Conservation (phyloP, 64 coral and sea anemone species). For the Porites lutea region DNA sequence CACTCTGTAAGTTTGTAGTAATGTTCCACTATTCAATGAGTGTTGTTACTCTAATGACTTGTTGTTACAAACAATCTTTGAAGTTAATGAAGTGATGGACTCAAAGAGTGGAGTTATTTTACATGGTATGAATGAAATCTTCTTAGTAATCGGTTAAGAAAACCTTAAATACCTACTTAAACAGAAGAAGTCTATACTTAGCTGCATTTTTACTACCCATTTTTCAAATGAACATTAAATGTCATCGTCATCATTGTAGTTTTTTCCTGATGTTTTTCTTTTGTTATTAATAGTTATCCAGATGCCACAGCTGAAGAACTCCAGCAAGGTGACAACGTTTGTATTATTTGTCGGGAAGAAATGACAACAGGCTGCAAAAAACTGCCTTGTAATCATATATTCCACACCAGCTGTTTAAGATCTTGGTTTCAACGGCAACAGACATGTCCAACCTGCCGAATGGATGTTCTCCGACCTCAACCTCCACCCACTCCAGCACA, state of each 20-base stretch:
- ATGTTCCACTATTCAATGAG: neutral
- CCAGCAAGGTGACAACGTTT: slow-evolving; percentile 96
- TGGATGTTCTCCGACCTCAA: slow-evolving; percentile 87
- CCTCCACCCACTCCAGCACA: slow-evolving; percentile 62
- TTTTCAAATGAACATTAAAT: too few species aligned
- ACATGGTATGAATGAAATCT: too few species aligned
- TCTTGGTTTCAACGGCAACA: slow-evolving; percentile 99
- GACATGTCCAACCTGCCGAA: slow-evolving; percentile 96
- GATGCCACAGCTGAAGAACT: slow-evolving; percentile 96
- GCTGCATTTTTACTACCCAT: too few species aligned
- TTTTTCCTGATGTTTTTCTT: neutral
- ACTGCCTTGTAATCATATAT: slow-evolving; percentile 97
- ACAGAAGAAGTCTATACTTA: too few species aligned
- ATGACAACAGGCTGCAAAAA: slow-evolving; percentile 98
- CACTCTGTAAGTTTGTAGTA: slow-evolving; percentile 85
- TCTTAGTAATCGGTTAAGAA: too few species aligned
- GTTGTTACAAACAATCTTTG: too few species aligned
- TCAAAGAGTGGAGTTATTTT: too few species aligned
- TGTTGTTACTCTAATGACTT: too few species aligned
- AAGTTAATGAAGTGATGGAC: too few species aligned
- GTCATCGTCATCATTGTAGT: neutral
- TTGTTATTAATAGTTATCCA: slow-evolving; percentile 73
- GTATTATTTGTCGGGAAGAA: slow-evolving; percentile 98
- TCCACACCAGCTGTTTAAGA: slow-evolving; percentile 94
- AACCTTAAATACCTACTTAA: too few species aligned